Conservation (phyloP, 2,888 invertebrate species). For the Cryptosula pallasiana region DNA sequence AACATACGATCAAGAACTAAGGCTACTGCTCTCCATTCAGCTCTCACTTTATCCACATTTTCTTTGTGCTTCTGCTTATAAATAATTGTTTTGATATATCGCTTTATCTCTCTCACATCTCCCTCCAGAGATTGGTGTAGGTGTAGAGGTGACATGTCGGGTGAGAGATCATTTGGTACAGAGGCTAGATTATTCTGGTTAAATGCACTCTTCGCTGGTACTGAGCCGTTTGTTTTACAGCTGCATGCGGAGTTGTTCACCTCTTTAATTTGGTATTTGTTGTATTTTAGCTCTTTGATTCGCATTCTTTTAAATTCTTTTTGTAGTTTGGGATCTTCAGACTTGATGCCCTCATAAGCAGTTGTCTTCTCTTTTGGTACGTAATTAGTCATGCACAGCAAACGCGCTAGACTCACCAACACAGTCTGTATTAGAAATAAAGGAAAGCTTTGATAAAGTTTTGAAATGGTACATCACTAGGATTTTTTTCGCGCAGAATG, state of each 20-base stretch:
- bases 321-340: neutral
- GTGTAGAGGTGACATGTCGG: slow-evolving; percentile 19
- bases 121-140: neutral
- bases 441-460: neutral
- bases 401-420: neutral
- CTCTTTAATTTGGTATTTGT: slow-evolving; percentile 2
- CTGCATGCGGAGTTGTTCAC: neutral
- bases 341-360: neutral
- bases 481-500: no score
- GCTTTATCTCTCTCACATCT: slow-evolving; percentile 12
- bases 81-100: neutral
- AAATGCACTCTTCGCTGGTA: neutral
- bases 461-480: no score
- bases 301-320: neutral
- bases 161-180: neutral
- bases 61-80: slow-evolving; percentile 8
- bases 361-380: slow-evolving; percentile 12
- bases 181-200: neutral
- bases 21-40: slow-evolving; percentile 20
- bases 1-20: slow-evolving; percentile 19
- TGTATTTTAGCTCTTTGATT: slow-evolving; percentile 17
- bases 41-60: neutral
- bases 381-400: slow-evolving; percentile 23
- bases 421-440: neutral
- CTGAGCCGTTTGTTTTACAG: slow-evolving; percentile 1